Base-by-base conservation (phyloP, 2,797 vertebrate species). In the Sitta carolinensis region DNA sequence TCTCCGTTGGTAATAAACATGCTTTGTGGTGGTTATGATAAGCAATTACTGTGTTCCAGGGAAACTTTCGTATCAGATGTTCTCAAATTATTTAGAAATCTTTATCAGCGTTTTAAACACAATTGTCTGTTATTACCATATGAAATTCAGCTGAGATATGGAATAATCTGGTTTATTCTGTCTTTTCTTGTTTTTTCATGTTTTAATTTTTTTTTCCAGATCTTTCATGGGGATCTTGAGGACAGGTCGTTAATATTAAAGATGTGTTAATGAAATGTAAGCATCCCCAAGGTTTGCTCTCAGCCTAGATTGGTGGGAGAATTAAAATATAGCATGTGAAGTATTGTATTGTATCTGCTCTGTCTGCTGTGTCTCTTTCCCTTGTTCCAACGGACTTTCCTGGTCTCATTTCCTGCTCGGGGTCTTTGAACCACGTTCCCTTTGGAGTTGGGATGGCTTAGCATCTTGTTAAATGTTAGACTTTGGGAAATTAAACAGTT, bases 41-140 rank as follows among this genome's bases (percentile, higher is more conserved):
- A 95, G 73, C 40, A 72, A 55, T 92, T 84, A 66, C 75, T 81
- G 62, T 80, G 66, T 57, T 64, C 54, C 47, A 38, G 79, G 68
- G 68, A 70, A 90, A 84, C 69, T 75, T 91, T 52, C 0, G 0
- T 80, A 66, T 93, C 47, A 55, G 84, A 77, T 66, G 36, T 64
- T 78, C 38, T 75, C 66, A 83, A 92, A 85, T 92, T 32, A 74
- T 67, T 80, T 72, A 11, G 74, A 87, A 92, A 85, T 77, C 68
- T 74, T 32, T 84, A 50, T 70, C 74, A 95, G 61, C 34, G 10
- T 92, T 96, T 94, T 74, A 62, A 87, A 83, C 3, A 9, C 38
- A 19, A 4, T 66, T 87, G 62, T 62, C 62, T 87, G 17, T 76
- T 83, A 19, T 7, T 90, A 64, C 54, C 7, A 0, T 32, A 20